Base-by-base conservation (phyloP, 2,888 invertebrate species). In the Argynnis bischoffii region DNA sequence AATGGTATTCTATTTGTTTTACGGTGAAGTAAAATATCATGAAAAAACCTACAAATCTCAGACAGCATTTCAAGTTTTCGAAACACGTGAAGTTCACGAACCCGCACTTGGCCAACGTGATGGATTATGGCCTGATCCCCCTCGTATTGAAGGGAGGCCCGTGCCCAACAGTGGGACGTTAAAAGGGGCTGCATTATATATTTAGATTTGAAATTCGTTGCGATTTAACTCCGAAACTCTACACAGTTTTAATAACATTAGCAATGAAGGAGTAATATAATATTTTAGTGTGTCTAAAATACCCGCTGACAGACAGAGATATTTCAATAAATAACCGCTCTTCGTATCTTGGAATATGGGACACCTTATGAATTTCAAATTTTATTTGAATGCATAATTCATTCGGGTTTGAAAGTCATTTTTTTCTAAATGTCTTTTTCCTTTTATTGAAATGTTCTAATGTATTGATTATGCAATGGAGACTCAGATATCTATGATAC, bases 321-420 rank as follows among this genome's bases (percentile, higher is more conserved):
- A 68, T 70, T 72, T 69, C 55, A 71, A 69, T 69, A 69, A 67
- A 69, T 69, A 72, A 55, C 61, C 21, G 51, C 59, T 61, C 31
- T 71, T 35, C 77, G 77, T 75, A 76, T 69, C 73, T 74, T 74
- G 66, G 77, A 82, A 81, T 78, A 78, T 78, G 76, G 75, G 74
- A 72, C 75, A 79, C 75, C 78, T 82, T 81, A 79, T 83, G 84
- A 85, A 85, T 78, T 84, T 80, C 81, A 82, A 82, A 83, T 84
- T 77, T 76, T 73, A 83, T 84, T 81, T 81, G 79, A 84, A 85
- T 85, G 78, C 70, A 83, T 84, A 83, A 85, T 85, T 83, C 76
- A 75, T 77, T 75, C 70, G 76, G 79, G 75, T 82, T 80, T 70
- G 77, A 79, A 84, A 83, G 79, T 84, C 79, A 78, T 80, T 82